These are phyloP conservation scores for Ciconia maguari DNA, from an alignment of 2,113 vertebrate genomes.

Conservation along the genomic window DNA sequence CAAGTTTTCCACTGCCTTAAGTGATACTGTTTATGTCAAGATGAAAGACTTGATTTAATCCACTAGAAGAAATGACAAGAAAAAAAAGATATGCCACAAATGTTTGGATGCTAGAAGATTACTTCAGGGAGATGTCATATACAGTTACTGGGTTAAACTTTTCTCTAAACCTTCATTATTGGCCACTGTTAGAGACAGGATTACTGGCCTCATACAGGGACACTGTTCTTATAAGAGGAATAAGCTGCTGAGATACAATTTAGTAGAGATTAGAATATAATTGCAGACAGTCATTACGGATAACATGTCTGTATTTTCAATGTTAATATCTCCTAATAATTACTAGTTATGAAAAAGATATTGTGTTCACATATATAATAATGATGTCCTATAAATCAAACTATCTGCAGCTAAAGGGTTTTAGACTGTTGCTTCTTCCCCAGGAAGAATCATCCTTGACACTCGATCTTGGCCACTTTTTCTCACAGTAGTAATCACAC, in stretches of 20 bases:
- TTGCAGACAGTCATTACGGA: neutral
- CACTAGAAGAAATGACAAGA: neutral
- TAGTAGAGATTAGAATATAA: neutral
- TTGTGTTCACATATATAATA: neutral
- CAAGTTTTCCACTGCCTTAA: neutral
- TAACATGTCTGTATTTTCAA: neutral
- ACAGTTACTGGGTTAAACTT: neutral
- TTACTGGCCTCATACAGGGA: neutral
- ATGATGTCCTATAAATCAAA: neutral
- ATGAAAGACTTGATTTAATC: neutral
- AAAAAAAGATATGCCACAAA: neutral
- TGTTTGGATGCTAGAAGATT: neutral
- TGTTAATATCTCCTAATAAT: neutral
- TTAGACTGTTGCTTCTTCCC: neutral
- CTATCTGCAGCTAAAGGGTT: neutral
- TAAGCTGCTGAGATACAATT: neutral
- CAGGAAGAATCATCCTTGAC: neutral
- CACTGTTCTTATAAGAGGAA: neutral
- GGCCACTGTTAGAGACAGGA: neutral
- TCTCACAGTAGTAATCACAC: neutral
- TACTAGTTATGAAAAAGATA: neutral
- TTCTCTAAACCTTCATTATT: neutral
- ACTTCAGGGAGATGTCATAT: neutral
- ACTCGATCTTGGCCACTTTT: neutral
- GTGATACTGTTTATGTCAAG: neutral